A percentile compares a stretch with the other conserved stretches of the same genome.
phyloP scores from a whole-genome alignment of 1,140 invertebrate genomes.

The Sipha flava region DNA sequence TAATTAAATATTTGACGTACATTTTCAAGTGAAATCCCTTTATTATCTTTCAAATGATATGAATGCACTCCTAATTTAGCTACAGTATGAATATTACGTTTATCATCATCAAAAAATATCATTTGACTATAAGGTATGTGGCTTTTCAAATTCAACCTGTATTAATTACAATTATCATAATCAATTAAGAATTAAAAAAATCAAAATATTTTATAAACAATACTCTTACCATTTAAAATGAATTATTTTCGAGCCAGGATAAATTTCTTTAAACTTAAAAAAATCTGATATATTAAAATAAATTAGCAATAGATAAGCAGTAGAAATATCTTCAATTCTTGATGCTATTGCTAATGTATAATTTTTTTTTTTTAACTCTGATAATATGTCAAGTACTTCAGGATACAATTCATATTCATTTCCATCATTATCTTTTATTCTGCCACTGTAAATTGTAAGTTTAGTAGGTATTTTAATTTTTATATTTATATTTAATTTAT shows the following conservation, averaged over 20 bases:
- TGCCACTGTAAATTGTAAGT: not conserved
- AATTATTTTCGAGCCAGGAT: slow-evolving; percentile 34
- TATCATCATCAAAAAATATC: not conserved
- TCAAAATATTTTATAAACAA: not conserved
- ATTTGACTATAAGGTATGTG: not conserved
- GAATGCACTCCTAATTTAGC: not conserved
- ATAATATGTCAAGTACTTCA: slow-evolving; percentile 23
- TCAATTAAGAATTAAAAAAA: not conserved
- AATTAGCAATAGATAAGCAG: slow-evolving; percentile 37
- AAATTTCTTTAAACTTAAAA: slow-evolving; percentile 37
- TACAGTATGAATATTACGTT: not conserved
- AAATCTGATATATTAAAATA: slow-evolving; percentile 34
- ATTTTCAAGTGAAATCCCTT: not conserved
- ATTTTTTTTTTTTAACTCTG: not conserved
- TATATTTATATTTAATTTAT: not conserved
- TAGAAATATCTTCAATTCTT: slow-evolving; percentile 36
- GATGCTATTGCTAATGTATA: slow-evolving; percentile 36
- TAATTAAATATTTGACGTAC: not conserved
- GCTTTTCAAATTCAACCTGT: not conserved
- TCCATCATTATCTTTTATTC: not conserved
- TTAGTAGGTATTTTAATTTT: not conserved
- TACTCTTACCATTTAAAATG: slow-evolving; percentile 33
- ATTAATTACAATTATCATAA: not conserved
- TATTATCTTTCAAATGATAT: not conserved
- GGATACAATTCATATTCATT: not conserved